Evolutionary conservation across 2,113 vertebrate species (phyloP), one percentile per base, ranked within the genome.

Genomic region (Laticauda colubrina): DNA sequence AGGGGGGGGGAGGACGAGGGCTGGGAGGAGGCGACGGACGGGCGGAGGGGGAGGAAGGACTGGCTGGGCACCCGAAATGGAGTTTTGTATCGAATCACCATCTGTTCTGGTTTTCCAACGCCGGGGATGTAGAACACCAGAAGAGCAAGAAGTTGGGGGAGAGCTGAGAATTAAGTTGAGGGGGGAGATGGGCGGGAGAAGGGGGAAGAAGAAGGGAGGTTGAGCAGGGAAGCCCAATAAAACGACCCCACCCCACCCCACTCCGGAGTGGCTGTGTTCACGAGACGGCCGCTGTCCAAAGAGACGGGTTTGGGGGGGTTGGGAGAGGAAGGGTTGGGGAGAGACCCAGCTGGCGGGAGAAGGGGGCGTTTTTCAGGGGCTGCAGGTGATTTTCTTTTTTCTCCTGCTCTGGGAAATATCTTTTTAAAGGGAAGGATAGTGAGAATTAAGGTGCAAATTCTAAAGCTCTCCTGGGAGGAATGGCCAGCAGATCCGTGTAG

Each of bases 61-160:
- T 96, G 96, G 69, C 96, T 97, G 96, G 96, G 97, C 95, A 95
- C 96, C 93, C 94, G 95, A 95, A 94, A 95, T 96, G 94, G 45
- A 96, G 96, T 97, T 97, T 97, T 96, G 96, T 96, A 97, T 96
- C 94, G n/a, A 93, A 95, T 96, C 97, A 97, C 97, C 93, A 96
- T 96, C 94, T 96, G 94, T 93, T 97, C n/a, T 97, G 95, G 94
- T 93, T 95, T 95, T 96, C 90, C 53, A 94, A 93, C 95, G 92
- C 89, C 93, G 57, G 95, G 90, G 90, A 93, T 97, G 96, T 96
- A 92, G 94, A 96, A 97, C 95, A 95, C 90, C 81, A 94, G 90
- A 95, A 51, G 59, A 95, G 95, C 96, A 95, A 93, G 95, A 88
- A 75, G n/a, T 75, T 75, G 69, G 5, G 12, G n/a, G 14, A 20